Conservation (phyloP, 2,888 invertebrate genomes). For the Stratiomys singularior region DNA sequence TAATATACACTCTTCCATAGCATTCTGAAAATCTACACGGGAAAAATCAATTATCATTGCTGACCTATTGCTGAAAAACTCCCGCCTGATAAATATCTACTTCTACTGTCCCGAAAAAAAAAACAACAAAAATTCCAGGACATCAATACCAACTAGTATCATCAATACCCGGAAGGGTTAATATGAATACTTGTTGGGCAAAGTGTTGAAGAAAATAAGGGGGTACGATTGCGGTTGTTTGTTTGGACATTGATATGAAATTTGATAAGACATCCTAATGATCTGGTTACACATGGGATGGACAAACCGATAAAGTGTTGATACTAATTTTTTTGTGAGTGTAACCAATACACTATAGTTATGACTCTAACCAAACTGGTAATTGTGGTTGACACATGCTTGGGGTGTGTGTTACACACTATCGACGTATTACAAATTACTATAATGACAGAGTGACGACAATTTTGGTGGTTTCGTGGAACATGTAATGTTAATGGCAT, state of each 20-base stretch:
- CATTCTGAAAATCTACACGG: too few species aligned
- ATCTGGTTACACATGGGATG: conserved; percentile 23
- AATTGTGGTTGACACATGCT: conserved; percentile 31
- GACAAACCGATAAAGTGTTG: background rate
- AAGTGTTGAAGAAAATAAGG: too few species aligned
- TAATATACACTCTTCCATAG: too few species aligned
- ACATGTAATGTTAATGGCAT: too few species aligned
- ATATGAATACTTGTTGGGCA: too few species aligned
- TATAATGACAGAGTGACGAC: background rate
- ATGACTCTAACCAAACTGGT: background rate
- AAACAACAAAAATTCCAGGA: background rate
- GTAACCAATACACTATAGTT: background rate
- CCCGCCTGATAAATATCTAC: background rate
- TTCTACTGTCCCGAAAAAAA: background rate
- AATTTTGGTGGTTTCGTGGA: background rate
- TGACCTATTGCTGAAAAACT: too few species aligned
- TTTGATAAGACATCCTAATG: conserved; percentile 7
- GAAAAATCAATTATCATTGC: too few species aligned
- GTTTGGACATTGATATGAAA: conserved; percentile 19
- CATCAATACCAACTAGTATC: too few species aligned
- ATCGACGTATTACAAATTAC: conserved; percentile 1
- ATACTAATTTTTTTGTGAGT: background rate
- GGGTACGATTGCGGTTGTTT: too few species aligned
- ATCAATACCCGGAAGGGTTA: too few species aligned
- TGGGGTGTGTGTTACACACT: conserved; percentile 17